Evolutionary conservation across 2,113 vertebrate genomes (phyloP).

Genomic region (Bubo bubo): DNA sequence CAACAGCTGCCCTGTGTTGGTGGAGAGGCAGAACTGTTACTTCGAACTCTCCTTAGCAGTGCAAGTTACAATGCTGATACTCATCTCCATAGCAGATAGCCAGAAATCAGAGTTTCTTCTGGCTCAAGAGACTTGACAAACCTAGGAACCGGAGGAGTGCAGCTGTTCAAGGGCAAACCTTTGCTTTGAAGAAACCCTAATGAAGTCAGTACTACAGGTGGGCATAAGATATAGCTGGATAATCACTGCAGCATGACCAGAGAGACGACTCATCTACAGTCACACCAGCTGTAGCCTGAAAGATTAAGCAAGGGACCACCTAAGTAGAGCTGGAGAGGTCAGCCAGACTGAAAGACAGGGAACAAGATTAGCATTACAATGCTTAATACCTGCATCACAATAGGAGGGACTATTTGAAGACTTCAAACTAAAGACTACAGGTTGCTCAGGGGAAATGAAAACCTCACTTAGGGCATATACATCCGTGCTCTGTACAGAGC

Average conservation of each 20-base stretch:
- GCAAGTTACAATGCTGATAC: neutral
- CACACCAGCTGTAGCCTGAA: neutral
- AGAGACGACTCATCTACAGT: neutral
- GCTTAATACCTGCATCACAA: neutral
- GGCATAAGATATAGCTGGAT: neutral
- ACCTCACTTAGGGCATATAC: neutral
- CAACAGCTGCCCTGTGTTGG: conserved; percentile 5
- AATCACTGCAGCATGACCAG: neutral
- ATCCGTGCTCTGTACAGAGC: neutral
- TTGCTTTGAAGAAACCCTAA: neutral
- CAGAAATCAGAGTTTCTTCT: neutral
- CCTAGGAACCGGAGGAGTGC: neutral
- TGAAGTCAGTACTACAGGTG: neutral
- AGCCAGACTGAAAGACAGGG: neutral
- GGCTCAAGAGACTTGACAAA: neutral
- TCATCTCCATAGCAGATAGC: neutral
- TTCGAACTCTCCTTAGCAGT: neutral
- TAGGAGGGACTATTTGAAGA: neutral
- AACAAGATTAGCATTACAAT: neutral
- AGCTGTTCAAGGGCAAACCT: neutral
- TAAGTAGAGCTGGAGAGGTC: neutral
- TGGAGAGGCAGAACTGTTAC: neutral
- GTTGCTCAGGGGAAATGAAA: neutral
- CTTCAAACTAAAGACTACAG: neutral
- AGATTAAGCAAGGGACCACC: neutral